Percentiles rank a stretch among this genome's conserved stretches.
These are phyloP conservation scores for Cistogaster globosa DNA, from an alignment of 2,888 invertebrate species.

Conservation along the genomic window DNA sequence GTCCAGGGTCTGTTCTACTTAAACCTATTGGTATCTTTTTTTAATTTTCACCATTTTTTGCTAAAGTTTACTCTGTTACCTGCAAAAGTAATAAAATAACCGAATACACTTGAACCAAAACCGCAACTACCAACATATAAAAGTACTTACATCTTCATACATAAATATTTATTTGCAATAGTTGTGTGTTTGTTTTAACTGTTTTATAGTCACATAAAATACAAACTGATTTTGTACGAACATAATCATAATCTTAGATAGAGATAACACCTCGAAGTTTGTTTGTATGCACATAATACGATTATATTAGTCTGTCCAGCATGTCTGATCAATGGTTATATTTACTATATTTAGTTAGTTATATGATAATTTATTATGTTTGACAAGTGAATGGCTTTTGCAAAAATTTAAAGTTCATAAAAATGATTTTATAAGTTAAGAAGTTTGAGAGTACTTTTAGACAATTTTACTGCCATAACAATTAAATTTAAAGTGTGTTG, in stretches of 20 bases:
- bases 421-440: slow-evolving; percentile 24
- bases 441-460: slow-evolving; percentile 21
- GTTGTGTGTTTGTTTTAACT: slow-evolving; percentile 30
- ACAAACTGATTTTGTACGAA: slow-evolving; percentile 50
- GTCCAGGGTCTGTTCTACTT: no score
- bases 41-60: no score
- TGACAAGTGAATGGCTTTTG: slow-evolving; percentile 61
- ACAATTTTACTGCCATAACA: background rate
- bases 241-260: slow-evolving; percentile 59
- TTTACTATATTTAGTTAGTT: slow-evolving; percentile 13
- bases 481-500: no score
- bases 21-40: no score
- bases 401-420: slow-evolving; percentile 38
- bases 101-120: background rate
- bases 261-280: slow-evolving; percentile 24
- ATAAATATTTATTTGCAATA: slow-evolving; percentile 26
- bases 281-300: background rate
- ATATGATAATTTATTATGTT: slow-evolving; percentile 58
- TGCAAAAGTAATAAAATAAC: background rate
- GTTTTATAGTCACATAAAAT: slow-evolving; percentile 38
- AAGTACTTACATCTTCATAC: background rate
- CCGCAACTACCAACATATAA: background rate
- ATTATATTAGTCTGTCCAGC: background rate
- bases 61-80: no score
- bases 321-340: slow-evolving; percentile 27